Evolutionary conservation across 2,888 invertebrate species (phyloP).

Genomic region (Drosophila affinis): DNA sequence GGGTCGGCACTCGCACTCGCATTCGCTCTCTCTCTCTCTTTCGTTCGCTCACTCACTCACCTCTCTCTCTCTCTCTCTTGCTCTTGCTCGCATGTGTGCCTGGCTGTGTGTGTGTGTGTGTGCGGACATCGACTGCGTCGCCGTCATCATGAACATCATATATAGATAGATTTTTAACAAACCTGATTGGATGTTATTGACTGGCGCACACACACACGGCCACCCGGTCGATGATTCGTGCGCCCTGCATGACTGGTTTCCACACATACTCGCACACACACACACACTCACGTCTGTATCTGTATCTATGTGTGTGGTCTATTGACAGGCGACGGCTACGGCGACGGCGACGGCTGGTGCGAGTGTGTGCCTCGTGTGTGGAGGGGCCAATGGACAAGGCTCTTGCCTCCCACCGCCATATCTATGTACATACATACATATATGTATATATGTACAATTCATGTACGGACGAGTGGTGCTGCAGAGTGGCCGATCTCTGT

Average conservation of each 20-base stretch:
- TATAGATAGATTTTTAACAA: constrained; percentile 84
- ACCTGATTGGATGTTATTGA: constrained; percentile 84
- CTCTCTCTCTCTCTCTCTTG: constrained; percentile 6
- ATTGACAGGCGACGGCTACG: constrained; percentile 11
- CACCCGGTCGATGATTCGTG: constrained; percentile 72
- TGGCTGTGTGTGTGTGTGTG: constrained; percentile 43
- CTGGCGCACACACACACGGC: constrained; percentile 75
- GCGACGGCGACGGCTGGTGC: background rate
- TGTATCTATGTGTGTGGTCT: constrained; percentile 8
- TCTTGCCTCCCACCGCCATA: constrained; percentile 2
- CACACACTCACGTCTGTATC: too few relatives aligned
- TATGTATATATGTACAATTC: background rate
- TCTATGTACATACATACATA: background rate
- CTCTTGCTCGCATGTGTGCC: constrained; percentile 16
- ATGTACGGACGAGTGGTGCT: constrained; percentile 9
- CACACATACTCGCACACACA: constrained; percentile 5
- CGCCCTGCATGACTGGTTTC: constrained; percentile 50
- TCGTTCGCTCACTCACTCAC: constrained; percentile 30
- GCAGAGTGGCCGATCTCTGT: background rate
- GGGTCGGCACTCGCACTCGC: constrained; percentile 34
- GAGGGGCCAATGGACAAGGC: constrained; percentile 43
- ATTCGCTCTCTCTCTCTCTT: background rate
- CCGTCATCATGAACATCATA: constrained; percentile 80
- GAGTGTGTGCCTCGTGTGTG: constrained; percentile 7
- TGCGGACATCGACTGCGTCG: constrained; percentile 80